These are phyloP conservation scores for Coecobrya sp. DNA, from an alignment of 2,888 invertebrate genomes.

Conservation along the genomic window DNA sequence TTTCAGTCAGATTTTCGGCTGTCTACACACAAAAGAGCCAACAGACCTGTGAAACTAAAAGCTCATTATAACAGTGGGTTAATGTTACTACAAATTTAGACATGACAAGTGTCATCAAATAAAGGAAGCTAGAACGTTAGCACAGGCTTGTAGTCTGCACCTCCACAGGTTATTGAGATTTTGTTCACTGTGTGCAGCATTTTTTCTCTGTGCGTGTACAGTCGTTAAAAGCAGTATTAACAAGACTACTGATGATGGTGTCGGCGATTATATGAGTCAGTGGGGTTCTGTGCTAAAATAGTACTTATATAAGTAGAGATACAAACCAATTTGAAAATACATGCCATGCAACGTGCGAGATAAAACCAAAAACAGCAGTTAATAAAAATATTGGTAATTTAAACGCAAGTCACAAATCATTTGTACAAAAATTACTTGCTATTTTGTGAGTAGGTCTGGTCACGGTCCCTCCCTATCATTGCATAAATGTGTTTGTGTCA, in stretches of 20 bases:
- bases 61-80: background rate
- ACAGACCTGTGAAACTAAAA: background rate
- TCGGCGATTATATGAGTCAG: background rate
- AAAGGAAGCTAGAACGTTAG: background rate
- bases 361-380: background rate
- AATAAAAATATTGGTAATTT: background rate
- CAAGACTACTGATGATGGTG: background rate
- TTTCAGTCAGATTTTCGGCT: constrained; percentile 65
- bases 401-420: background rate
- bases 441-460: background rate
- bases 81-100: background rate
- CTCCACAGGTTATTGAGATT: background rate
- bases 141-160: background rate
- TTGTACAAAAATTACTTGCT: background rate
- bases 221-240: background rate
- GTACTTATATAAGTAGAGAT: background rate
- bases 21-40: background rate
- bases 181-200: background rate
- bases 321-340: background rate
- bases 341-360: constrained; percentile 20
- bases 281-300: background rate
- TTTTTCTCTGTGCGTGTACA: background rate
- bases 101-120: constrained; percentile 6
- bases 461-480: constrained; percentile 24
- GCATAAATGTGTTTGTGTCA: background rate